Evolutionary conservation across 2,888 invertebrate genomes (phyloP), one percentile per base, ranked within the genome.

Genomic region (Himalopsyche tibetana): DNA sequence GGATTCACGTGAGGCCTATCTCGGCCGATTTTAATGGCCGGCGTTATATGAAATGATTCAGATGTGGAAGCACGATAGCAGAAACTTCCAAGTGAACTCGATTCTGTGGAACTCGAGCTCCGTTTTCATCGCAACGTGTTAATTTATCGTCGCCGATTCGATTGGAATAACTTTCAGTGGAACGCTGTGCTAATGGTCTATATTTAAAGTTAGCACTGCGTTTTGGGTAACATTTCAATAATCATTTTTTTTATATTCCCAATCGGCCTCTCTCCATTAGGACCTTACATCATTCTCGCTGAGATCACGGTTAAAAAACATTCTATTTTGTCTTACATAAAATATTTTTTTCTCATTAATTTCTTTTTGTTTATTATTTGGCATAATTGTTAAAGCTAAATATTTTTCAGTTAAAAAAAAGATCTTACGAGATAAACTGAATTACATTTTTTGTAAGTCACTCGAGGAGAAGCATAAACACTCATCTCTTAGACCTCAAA

Each of bases 1-100:
- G 17, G 80, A 11, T n/a, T 36, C n/a, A n/a, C 80, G 42, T n/a
- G 80, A 40, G 40, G 40, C 80, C 80, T 42, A 42, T 80, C 80
- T 80, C 36, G 80, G 80, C 80, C 80, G 80, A 80, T 80, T 80
- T 80, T 80, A 80, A 80, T 80, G 80, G 80, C 80, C 80, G 40
- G 80, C 42, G 38, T 80, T 80, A 80, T 80, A 80, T 80, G 80
- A 80, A 80, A 80, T 80, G 80, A 80, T 80, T 80, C 80, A 80
- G 80, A 80, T 80, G 63, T 42, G 36, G 38, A 80, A 80, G 28
- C n/a, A 36, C 80, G 80, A 80, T 80, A 80, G 80, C 80, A 36
- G 19, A 63, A 63, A 63, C 8, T 63, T 63, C 63, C 63, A 63
- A 63, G 19, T 63, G 63, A n/a, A 63, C 63, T 63, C 56, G 56